Evolutionary conservation across 2,113 vertebrate species (phyloP).

Genomic region (Hippocampus abdominalis): DNA sequence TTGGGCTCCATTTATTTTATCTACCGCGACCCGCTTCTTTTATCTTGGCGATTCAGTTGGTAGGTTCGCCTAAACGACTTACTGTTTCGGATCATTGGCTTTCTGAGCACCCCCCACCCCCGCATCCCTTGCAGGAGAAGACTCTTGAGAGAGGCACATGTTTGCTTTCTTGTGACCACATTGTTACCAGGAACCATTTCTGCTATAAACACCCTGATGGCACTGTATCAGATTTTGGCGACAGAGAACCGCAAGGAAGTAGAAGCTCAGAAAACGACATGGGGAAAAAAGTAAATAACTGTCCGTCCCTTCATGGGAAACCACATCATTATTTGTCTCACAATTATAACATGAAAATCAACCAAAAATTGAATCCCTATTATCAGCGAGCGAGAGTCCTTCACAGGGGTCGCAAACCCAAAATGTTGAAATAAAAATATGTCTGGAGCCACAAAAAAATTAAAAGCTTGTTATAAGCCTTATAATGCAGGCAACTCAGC

Average conservation of each 20-base stretch:
- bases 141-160: background rate
- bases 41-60: constrained; percentile 1
- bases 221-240: background rate
- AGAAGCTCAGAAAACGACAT: background rate
- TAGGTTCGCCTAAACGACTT: constrained; percentile 10
- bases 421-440: no score
- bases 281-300: no score
- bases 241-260: background rate
- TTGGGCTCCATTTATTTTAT: constrained; percentile 9
- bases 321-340: background rate
- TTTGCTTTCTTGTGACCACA: background rate
- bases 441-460: no score
- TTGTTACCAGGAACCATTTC: background rate
- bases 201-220: background rate
- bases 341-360: background rate
- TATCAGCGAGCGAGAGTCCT: no score
- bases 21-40: constrained; percentile 3
- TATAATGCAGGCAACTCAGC: no score
- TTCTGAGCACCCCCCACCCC: background rate
- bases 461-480: no score
- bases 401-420: no score
- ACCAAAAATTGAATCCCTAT: background rate
- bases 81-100: background rate
- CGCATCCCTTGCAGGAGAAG: background rate
- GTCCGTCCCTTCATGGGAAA: no score